Base-by-base conservation (phyloP, 2,113 vertebrate genomes). In the Corydoras maculifer region DNA sequence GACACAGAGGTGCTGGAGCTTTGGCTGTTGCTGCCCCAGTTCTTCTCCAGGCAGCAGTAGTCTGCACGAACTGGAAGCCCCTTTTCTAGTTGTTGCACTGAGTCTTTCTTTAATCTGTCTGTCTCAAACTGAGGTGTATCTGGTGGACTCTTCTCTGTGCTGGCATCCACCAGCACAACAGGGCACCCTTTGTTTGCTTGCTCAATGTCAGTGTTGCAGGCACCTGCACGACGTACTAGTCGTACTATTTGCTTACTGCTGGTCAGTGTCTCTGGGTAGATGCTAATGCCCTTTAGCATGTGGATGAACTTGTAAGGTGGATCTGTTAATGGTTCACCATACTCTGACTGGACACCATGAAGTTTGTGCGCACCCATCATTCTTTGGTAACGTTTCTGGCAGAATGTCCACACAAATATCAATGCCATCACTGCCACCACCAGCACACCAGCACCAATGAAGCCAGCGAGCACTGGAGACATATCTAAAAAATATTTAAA, bases 271-370 rank as follows among this genome's bases (percentile, higher is more conserved):
- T 99, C 95, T 1, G 96, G 95, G 78, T 98, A 98, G 82, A 99
- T 43, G 7, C 35, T 43, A 43, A 43, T 43, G 4, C 35, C 35
- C 35, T 43, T 43, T 8, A 43, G 35, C 95, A 99, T 99, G 84
- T 99, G 96, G 61, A 98, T 98, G 83, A 99, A 98, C 86, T 95
- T 97, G 84, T 97, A 98, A 0, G 95, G 95, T 0, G 94, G 94
- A 79, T 91, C 89, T 15, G 86, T 83, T 0, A 87, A 69, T 1
- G 81, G 72, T 9, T 89, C 89, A 9, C 85, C 82, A 77, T 87
- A 69, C 62, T 78, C 80, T 5, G 78, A 86, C 1, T 83, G 86
- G 74, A 87, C 83, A 1, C 85, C 85, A 3, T 88, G 86, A 32
- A 91, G 83, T 84, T 90, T 91, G 81, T 89, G 86, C 62, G 79